These are phyloP conservation scores for Epirrhoe tristata DNA, from an alignment of 2,888 invertebrate genomes.

Conservation along the genomic window DNA sequence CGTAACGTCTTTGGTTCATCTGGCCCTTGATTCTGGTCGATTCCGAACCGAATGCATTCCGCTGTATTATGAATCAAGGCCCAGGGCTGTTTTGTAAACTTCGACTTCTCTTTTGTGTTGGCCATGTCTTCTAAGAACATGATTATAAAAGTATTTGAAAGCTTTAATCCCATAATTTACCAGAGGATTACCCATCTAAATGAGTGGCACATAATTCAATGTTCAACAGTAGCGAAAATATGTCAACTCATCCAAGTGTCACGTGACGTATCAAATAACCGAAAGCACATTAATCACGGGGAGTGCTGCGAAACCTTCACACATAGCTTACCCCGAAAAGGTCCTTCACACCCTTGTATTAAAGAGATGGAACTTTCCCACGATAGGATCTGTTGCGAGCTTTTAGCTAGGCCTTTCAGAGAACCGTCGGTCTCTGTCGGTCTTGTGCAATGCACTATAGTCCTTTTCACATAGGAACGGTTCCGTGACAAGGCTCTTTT, in stretches of 20 bases:
- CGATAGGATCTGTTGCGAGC: slow-evolving; percentile 5
- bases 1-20: too few species aligned
- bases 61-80: too few species aligned
- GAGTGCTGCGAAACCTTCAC: slow-evolving; percentile 51
- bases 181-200: too few species aligned
- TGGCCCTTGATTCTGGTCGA: too few species aligned
- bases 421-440: neutral
- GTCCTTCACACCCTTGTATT: slow-evolving; percentile 34
- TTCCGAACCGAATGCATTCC: too few species aligned
- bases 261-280: slow-evolving; percentile 48
- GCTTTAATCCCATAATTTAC: neutral
- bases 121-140: too few species aligned
- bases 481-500: too few species aligned
- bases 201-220: neutral
- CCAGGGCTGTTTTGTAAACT: too few species aligned
- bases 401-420: slow-evolving; percentile 2
- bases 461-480: too few species aligned
- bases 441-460: neutral
- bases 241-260: slow-evolving; percentile 28
- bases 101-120: too few species aligned
- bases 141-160: too few species aligned
- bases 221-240: slow-evolving; percentile 14
- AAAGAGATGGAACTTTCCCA: slow-evolving; percentile 32
- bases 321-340: slow-evolving; percentile 47
- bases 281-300: slow-evolving; percentile 54